Evolutionary conservation across 2,888 invertebrate genomes (phyloP).

Genomic region (Agonopterix heracliana): DNA sequence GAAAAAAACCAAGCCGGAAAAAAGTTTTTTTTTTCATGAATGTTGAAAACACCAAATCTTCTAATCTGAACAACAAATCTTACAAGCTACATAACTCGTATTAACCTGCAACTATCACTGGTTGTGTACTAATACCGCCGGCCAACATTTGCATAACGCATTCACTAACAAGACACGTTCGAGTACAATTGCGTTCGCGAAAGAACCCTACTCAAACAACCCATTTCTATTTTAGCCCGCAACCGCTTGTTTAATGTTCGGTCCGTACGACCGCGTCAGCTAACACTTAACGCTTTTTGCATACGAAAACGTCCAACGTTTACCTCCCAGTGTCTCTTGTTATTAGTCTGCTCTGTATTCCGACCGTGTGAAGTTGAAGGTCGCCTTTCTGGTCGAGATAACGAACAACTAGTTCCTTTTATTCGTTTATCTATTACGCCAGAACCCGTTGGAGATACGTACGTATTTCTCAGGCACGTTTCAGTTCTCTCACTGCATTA

Average conservation of each 20-base stretch:
- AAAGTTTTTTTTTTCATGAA: too few relatives aligned
- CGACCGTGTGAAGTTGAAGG: slow-evolving; percentile 60
- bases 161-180: slow-evolving; percentile 75
- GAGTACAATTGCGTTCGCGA: slow-evolving; percentile 72
- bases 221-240: slow-evolving; percentile 73
- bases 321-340: slow-evolving; percentile 62
- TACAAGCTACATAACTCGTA: too few relatives aligned
- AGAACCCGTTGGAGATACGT: background rate
- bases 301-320: slow-evolving; percentile 67
- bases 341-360: slow-evolving; percentile 69
- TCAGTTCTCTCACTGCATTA: background rate
- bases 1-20: too few relatives aligned
- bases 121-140: background rate
- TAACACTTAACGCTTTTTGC: slow-evolving; percentile 76
- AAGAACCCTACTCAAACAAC: slow-evolving; percentile 75
- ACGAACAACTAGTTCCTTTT: slow-evolving; percentile 52
- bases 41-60: background rate
- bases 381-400: slow-evolving; percentile 59
- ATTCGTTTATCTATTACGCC: slow-evolving; percentile 29
- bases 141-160: slow-evolving; percentile 61
- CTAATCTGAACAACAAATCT: background rate
- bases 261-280: slow-evolving; percentile 71
- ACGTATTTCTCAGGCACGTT: background rate
- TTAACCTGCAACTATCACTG: background rate
- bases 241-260: slow-evolving; percentile 74